phyloP scores from a whole-genome alignment of 2,797 vertebrate genomes.

The Staurois parvus region DNA sequence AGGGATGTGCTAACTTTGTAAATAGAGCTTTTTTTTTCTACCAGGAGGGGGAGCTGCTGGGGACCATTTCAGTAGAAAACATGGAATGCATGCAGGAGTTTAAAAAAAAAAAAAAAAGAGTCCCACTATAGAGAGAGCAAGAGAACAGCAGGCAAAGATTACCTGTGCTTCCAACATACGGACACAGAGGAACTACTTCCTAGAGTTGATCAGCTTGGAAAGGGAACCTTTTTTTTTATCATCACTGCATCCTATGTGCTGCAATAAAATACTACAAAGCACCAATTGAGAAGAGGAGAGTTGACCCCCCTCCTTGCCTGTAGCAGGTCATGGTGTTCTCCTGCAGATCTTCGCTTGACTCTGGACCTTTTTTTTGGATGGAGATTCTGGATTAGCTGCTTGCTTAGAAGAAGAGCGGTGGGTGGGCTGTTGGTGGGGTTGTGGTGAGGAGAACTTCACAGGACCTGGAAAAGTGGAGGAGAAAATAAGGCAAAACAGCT shows the following conservation, averaged over 20 bases:
- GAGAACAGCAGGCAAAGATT: conserved; percentile 67
- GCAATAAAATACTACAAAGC: conserved; percentile 61
- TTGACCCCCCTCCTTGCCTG: conserved; percentile 39
- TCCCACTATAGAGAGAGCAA: conserved; percentile 81
- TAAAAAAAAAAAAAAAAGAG: conserved; percentile 61
- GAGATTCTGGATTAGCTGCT: conserved; percentile 50
- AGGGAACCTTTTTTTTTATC: neutral
- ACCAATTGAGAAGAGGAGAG: neutral
- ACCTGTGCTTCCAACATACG: conserved; percentile 42
- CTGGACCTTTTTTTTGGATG: conserved; percentile 66
- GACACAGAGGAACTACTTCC: neutral
- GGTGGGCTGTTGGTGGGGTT: conserved; percentile 66
- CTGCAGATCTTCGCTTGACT: conserved; percentile 67
- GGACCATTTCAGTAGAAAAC: conserved; percentile 73
- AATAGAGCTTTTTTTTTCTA: neutral
- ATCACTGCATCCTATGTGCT: neutral
- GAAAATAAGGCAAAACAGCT: conserved; percentile 67
- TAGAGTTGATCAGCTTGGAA: neutral
- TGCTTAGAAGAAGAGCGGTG: conserved; percentile 62
- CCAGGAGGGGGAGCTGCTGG: conserved; percentile 84
- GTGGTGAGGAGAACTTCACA: conserved; percentile 69
- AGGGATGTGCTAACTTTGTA: no score
- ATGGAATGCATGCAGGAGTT: conserved; percentile 28
- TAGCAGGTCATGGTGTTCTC: conserved; percentile 70
- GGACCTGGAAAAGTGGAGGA: conserved; percentile 67